Conservation (phyloP, 1,140 invertebrate species). For the Cotesia vestalis region DNA sequence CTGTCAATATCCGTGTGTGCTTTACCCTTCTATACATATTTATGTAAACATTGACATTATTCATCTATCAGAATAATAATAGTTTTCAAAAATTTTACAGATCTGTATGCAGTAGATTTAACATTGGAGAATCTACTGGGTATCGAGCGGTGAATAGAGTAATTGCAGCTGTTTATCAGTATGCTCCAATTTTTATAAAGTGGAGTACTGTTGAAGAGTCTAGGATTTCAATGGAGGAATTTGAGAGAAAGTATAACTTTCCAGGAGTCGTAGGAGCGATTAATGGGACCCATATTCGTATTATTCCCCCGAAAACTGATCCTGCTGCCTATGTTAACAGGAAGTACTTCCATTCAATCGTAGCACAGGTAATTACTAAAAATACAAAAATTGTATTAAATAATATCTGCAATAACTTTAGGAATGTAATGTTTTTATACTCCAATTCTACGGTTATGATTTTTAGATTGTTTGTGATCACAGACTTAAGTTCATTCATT, state of each 20-base stretch:
- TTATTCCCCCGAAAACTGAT: neutral
- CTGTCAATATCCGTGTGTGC: no score
- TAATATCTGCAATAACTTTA: neutral
- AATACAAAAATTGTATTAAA: neutral
- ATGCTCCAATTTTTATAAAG: neutral
- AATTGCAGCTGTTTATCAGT: neutral
- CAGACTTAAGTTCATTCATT: slow-evolving; percentile 33
- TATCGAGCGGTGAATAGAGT: neutral
- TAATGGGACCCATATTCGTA: neutral
- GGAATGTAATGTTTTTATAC: neutral
- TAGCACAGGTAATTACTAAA: neutral
- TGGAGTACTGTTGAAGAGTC: neutral
- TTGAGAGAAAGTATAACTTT: neutral
- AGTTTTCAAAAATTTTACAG: neutral
- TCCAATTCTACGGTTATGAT: neutral
- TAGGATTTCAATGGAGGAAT: neutral
- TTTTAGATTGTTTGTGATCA: slow-evolving; percentile 37
- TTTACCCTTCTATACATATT: neutral
- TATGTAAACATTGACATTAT: neutral
- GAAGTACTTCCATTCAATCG: neutral
- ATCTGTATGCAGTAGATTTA: neutral
- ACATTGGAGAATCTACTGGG: neutral
- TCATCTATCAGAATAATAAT: neutral
- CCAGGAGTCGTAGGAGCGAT: neutral
- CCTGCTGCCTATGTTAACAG: neutral